Evolutionary conservation across 2,888 invertebrate species (phyloP), one percentile per base, ranked within the genome.

Genomic region (Drosophila atripex): DNA sequence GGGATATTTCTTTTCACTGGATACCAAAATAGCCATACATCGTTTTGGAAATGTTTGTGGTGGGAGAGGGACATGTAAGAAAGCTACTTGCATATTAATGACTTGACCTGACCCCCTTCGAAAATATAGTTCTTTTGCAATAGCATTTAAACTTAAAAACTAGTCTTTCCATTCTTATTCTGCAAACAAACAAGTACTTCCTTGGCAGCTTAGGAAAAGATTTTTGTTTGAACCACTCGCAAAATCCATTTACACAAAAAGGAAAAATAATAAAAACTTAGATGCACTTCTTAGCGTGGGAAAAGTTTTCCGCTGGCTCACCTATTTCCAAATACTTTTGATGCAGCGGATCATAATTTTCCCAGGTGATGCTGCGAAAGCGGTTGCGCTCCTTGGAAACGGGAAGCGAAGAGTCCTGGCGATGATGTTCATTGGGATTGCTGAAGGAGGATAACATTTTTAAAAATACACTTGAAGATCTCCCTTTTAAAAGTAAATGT

Each of bases 311-410:
- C n/a, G n/a, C 28, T 56, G 16, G 12, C 90, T 94, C 92, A 97
- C 97, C 96, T 90, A 97, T 96, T 94, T 97, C 97, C 88, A 98
- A 93, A 92, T 97, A 98, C 91, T 97, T 97, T 90, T 98, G 97
- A 93, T 97, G 97, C 71, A 96, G 95, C 1, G 96, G 95, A 91
- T 97, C 97, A 92, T 98, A 98, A 89, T 96, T 95, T 80, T 97
- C 97, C 98, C 98, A 98, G 54, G 93, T 94, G 80, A 96, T 94
- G 76, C 95, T 95, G 54, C 96, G 94, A 92, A 97, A 96, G 86
- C 96, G 94, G 93, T 95, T 97, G 76, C 95, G 94, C 89, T 97
- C 97, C 88, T 96, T 95, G 55, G 96, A 96, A 49, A 95, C 95
- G 4, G 95, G 95, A 73, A 96, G 92, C 52, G 95, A 93, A 0